A percentile compares a stretch with the other conserved stretches of the same genome.
Evolutionary conservation across 2,888 invertebrate species (phyloP).

Genomic region (Meloe dianella): DNA sequence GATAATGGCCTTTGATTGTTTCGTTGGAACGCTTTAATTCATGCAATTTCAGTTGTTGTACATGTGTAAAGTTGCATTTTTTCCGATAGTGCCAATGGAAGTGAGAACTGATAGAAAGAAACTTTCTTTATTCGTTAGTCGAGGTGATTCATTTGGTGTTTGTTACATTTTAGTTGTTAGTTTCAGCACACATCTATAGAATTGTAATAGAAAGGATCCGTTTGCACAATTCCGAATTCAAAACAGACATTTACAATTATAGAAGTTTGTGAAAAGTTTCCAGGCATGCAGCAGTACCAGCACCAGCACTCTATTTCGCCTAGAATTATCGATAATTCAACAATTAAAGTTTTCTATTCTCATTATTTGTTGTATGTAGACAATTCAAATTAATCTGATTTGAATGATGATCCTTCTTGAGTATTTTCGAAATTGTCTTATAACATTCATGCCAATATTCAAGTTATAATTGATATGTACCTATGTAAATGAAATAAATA

Average conservation of each 20-base stretch:
- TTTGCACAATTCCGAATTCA: conserved; percentile 6
- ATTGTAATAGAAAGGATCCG: conserved; percentile 3
- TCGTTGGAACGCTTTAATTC: no score
- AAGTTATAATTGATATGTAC: neutral
- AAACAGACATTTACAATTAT: conserved; percentile 8
- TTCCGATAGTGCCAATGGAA: neutral
- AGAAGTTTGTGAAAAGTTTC: neutral
- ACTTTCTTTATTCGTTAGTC: neutral
- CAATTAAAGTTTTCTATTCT: neutral
- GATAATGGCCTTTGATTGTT: no score
- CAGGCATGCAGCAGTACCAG: no score
- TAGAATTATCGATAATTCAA: neutral
- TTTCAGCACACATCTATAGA: neutral
- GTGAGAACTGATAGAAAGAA: neutral
- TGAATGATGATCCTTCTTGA: neutral
- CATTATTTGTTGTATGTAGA: neutral
- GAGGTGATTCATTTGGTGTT: conserved; percentile 8
- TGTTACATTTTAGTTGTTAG: conserved; percentile 2
- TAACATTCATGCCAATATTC: neutral
- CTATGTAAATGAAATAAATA: neutral
- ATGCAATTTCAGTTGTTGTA: no score
- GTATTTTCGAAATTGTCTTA: neutral
- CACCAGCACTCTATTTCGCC: neutral
- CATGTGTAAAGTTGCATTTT: neutral
- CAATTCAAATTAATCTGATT: neutral